A percentile compares a stretch with the other conserved stretches of the same genome.
These are phyloP conservation scores for Achlya flavicornis DNA, from an alignment of 2,888 invertebrate genomes.

Conservation along the genomic window DNA sequence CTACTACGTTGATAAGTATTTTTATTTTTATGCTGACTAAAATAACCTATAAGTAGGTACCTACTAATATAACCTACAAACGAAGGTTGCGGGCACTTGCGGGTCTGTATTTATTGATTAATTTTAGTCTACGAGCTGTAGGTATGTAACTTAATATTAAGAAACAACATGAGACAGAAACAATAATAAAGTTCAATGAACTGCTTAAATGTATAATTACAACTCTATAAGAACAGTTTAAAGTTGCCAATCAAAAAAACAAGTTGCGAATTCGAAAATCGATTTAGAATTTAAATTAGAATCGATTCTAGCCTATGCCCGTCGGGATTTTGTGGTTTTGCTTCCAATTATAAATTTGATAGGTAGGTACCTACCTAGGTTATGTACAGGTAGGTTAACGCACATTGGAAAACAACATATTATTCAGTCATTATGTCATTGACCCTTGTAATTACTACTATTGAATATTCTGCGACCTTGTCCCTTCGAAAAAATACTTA, in stretches of 20 bases:
- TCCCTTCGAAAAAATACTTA: not conserved
- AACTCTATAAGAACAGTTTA: no score
- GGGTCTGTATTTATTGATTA: not conserved
- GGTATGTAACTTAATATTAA: not conserved
- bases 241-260: no score
- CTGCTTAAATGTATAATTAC: no score
- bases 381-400: no score
- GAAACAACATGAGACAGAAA: not conserved
- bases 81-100: not conserved
- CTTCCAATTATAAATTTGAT: no score
- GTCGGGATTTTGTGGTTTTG: no score
- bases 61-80: conserved; percentile 3
- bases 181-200: not conserved
- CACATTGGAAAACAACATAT: no score
- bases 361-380: no score
- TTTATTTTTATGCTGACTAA: not conserved
- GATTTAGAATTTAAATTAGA: not conserved
- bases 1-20: not conserved
- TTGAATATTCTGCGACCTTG: no score
- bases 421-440: not conserved
- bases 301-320: no score
- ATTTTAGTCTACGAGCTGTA: not conserved
- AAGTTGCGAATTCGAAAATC: not conserved
- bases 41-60: not conserved
- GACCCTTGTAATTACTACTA: no score